A percentile compares a stretch with the other conserved stretches of the same genome.
These are phyloP conservation scores for Stylophora pistillata DNA, from an alignment of 64 coral and sea anemone genomes.

Conservation along the genomic window DNA sequence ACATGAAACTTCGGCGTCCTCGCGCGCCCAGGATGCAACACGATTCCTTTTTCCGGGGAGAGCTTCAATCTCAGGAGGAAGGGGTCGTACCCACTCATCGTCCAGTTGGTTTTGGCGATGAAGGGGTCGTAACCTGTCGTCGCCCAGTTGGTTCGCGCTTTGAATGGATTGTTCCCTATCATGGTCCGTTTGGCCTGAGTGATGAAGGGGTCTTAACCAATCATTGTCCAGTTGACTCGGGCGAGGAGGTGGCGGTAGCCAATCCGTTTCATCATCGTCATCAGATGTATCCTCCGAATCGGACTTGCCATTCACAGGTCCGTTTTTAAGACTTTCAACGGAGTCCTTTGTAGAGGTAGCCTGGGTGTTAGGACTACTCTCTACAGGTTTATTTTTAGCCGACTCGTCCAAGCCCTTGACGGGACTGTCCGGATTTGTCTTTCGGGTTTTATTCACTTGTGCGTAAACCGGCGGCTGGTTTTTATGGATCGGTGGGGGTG, in stretches of 20 bases:
- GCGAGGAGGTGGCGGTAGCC: conserved; percentile 33
- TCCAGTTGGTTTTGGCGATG: not conserved
- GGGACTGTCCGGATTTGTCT: not conserved
- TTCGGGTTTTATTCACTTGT: not conserved
- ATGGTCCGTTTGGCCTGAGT: no score
- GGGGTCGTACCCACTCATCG: conserved; percentile 38
- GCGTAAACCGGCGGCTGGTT: not conserved
- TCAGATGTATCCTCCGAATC: not conserved
- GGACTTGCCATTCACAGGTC: not conserved
- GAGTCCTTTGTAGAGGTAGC: not conserved
- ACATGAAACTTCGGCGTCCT: not conserved
- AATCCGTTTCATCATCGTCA: conserved; percentile 2
- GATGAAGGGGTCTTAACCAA: conserved; percentile 13
- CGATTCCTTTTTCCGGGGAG: conserved; percentile 21
- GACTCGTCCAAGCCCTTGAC: not conserved
- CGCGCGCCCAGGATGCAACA: conserved; percentile 4
- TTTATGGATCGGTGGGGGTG: not conserved
- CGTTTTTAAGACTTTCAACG: not conserved
- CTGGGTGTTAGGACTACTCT: not conserved
- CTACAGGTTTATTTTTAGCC: not conserved
- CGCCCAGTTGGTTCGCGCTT: no score
- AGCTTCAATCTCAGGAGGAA: conserved; percentile 26
- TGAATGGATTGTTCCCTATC: no score
- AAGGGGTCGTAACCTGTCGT: no score
- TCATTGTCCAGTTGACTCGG: not conserved